Conservation (phyloP, 2,113 vertebrate genomes). For the Mus pahari region DNA sequence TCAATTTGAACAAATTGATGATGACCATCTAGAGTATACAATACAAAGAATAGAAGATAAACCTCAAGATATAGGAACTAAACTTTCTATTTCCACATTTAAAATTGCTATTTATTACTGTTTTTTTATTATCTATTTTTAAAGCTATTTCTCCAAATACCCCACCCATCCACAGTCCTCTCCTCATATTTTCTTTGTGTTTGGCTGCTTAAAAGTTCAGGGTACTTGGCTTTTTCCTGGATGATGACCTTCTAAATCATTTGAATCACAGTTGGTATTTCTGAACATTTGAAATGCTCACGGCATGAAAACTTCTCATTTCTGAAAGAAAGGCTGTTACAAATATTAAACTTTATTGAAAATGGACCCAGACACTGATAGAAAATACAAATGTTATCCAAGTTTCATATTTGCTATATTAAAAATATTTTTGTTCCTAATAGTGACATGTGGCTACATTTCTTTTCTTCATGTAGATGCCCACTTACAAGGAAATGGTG, state of each 20-base stretch:
- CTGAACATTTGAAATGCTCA: slow-evolving; percentile 71
- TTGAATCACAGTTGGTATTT: slow-evolving; percentile 77
- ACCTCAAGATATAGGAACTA: neutral
- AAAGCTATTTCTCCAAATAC: neutral
- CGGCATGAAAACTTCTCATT: slow-evolving; percentile 71
- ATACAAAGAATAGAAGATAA: neutral
- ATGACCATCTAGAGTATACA: neutral
- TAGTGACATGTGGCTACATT: slow-evolving; percentile 63
- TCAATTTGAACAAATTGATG: neutral
- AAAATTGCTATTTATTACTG: slow-evolving; percentile 21
- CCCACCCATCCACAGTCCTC: neutral
- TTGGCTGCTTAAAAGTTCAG: slow-evolving; percentile 61
- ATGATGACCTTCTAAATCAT: slow-evolving; percentile 77
- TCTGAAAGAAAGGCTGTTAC: slow-evolving; percentile 70
- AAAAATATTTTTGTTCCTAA: slow-evolving; percentile 73
- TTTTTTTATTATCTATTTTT: slow-evolving; percentile 50
- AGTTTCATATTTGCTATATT: slow-evolving; percentile 55
- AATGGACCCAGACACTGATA: slow-evolving; percentile 74
- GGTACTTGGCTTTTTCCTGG: slow-evolving; percentile 65
- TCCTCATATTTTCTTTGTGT: slow-evolving; percentile 57
- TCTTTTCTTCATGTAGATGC: slow-evolving; percentile 75
- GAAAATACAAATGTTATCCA: slow-evolving; percentile 73
- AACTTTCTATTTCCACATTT: neutral
- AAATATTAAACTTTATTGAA: slow-evolving; percentile 74
- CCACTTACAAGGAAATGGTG: slow-evolving; percentile 81